Conservation (phyloP, 2,113 vertebrate genomes). For the Colaptes auratus region DNA sequence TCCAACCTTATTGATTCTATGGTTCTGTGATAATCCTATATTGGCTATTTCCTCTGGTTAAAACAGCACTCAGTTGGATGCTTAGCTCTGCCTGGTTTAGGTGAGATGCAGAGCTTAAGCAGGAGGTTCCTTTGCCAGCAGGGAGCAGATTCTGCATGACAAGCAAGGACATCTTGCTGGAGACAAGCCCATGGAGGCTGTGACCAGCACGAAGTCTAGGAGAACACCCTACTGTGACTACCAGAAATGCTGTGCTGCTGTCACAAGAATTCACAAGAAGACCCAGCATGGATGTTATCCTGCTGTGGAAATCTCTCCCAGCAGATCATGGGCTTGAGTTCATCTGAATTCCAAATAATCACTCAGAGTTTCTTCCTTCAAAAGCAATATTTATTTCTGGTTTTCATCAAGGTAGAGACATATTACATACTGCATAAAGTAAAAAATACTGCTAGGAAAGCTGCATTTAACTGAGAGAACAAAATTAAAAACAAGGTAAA, state of each 20-base stretch:
- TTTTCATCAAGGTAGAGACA: conserved; percentile 57
- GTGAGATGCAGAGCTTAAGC: background rate
- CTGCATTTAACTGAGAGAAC: conserved; percentile 57
- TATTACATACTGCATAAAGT: conserved; percentile 58
- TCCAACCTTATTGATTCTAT: too few species aligned
- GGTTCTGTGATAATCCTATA: too few species aligned
- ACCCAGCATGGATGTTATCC: background rate
- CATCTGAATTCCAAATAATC: conserved; percentile 31
- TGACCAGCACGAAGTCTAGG: background rate
- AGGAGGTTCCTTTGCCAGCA: background rate
- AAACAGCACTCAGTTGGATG: background rate
- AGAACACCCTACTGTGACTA: fast-evolving
- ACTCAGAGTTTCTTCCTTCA: conserved; percentile 46
- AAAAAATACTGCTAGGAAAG: conserved; percentile 57
- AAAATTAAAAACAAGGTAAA: background rate
- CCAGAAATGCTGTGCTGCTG: background rate
- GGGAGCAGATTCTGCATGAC: background rate
- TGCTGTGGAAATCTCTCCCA: background rate
- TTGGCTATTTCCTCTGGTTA: too few species aligned
- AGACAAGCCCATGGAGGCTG: background rate
- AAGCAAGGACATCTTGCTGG: background rate
- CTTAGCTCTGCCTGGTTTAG: background rate
- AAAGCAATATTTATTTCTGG: conserved; percentile 78
- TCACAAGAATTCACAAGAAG: background rate
- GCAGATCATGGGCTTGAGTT: background rate